Base-by-base conservation (phyloP, 2,113 vertebrate genomes). In the Laterallus jamaicensis region DNA sequence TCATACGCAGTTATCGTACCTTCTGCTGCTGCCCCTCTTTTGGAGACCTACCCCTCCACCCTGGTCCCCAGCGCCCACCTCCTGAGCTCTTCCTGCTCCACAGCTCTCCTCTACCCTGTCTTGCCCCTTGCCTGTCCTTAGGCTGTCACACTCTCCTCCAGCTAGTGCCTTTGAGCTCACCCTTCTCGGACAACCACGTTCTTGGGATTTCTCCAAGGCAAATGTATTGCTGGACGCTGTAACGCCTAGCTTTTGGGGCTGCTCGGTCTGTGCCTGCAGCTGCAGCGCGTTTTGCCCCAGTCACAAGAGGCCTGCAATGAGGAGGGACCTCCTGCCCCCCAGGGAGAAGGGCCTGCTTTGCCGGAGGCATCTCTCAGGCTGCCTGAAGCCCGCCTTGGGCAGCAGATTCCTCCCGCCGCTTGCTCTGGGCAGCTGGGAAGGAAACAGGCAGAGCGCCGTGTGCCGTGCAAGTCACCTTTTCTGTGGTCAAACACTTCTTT, bases 1-100 rank as follows among this genome's bases (percentile, higher is more conserved):
- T 21, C 8, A 1, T 4, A 28, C 12, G 1, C 32, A 1, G 29
- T 12, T 19, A 15, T 47, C 54, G 0, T 42, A 20, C 8, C 42
- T 37, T 42, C 52, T 24, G 49, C 26, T 9, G 25, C 70, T 12
- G 50, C 24, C 29, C 3, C 29, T 28, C 26, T 10, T n/a, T 4
- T 10, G 6, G 11, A 62, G 14, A 44, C 42, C 28, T 17, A 1
- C 28, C 39, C 9, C 17, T 4, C 2, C 2, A 28, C 12, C 39
- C 22, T 18, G 31, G 66, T 66, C 24, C 32, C 4, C 3, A 32
- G 5, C 56, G 25, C n/a, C 37, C 25, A 17, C 3, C 12, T n/a
- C 52, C 8, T 1, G 19, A 35, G 19, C 37, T 21, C 32, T 40
- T 39, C 52, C 16, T 2, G 6, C 49, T 21, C 42, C 4, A 9